Conservation (phyloP, 2,888 invertebrate genomes). For the Nomada fucata region DNA sequence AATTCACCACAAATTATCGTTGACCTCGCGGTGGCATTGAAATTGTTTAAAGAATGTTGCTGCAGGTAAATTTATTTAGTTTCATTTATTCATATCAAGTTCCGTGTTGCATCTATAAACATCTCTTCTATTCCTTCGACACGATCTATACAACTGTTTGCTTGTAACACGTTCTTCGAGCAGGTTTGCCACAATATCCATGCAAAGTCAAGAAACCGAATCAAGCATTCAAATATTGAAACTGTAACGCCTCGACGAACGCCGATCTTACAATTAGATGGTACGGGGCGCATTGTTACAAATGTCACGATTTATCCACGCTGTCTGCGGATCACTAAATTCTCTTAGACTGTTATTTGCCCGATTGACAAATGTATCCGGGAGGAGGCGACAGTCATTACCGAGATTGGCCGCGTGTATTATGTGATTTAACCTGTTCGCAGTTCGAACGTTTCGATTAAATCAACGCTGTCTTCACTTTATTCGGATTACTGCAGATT, state of each 20-base stretch:
- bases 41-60: neutral
- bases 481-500: neutral
- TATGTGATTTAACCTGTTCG: conserved; percentile 6
- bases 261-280: too few relatives aligned
- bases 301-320: conserved; percentile 14
- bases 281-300: neutral
- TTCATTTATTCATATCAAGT: neutral
- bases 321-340: neutral
- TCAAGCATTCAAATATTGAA: neutral
- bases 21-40: too few relatives aligned
- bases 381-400: conserved; percentile 12
- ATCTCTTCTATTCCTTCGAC: too few relatives aligned
- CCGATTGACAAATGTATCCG: conserved; percentile 20
- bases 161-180: neutral
- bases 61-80: neutral
- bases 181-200: neutral
- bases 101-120: neutral
- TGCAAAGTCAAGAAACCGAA: neutral
- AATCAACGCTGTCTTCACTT: neutral
- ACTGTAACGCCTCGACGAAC: neutral
- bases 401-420: conserved; percentile 18
- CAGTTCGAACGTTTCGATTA: neutral
- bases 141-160: conserved; percentile 3
- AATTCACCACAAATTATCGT: too few relatives aligned
- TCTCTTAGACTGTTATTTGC: conserved; percentile 6